Evolutionary conservation across 1,140 invertebrate species (phyloP), one percentile per base, ranked within the genome.

Genomic region (Zaprionus davidi): DNA sequence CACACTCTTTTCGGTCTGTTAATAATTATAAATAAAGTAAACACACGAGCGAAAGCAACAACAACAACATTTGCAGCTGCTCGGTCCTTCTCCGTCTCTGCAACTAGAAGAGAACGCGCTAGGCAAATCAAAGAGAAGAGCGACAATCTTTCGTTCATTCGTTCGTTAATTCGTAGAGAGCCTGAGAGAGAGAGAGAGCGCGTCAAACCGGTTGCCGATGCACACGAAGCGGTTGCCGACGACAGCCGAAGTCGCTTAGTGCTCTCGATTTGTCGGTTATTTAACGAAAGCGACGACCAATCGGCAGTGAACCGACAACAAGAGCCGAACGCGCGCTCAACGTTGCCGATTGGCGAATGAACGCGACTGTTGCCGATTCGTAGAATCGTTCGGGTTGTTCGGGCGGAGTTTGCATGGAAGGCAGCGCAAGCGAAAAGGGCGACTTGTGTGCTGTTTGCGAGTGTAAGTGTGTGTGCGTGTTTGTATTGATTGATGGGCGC

Each of bases 401-500:
- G 59, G 72, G 72, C 72, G 72, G 24, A 36, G 51, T 38, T 28
- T 41, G 55, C 36, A 3, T 34, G 31, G 31, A 34, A 34, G 31
- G 31, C 31, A 34, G 31, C 31, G 31, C 31, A 34, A 44, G 41
- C 31, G 36, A 57, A 70, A 74, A 71, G 71, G 72, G 67, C 72
- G 72, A 64, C 22, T 75, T 75, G 49, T 36, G 49, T 44, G 22
- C 28, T 6, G 17, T 22, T 11, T 2, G 6, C 0, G 2, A 7
- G 1, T 31, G 28, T n/a, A 15, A 28, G 31, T 31, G 41, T 46
- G 41, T 46, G n/a, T 20, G n/a, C n/a, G 41, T 20, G 41, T 26
- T 11, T 70, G n/a, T 85, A 86, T 86, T 86, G 82, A 86, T 87
- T 86, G 82, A 86, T 79, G 76, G 69, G 68, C 69, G 38, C 15